Evolutionary conservation across 2,797 vertebrate genomes (phyloP).

Genomic region (Fundulus diaphanus): DNA sequence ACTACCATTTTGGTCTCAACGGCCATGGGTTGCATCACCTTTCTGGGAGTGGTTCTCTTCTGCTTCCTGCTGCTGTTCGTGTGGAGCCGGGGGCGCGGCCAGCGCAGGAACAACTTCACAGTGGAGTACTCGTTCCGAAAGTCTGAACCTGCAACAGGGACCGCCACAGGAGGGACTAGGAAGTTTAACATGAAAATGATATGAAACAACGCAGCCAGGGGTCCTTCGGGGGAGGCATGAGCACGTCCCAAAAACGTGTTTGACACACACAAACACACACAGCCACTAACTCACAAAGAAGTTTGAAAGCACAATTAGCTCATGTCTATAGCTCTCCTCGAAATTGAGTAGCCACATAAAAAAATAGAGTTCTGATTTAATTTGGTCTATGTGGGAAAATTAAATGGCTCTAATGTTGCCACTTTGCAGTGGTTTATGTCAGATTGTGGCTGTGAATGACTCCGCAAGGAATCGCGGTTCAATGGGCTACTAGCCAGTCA

Average conservation of each 20-base stretch:
- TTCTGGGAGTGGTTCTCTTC: conserved; percentile 97
- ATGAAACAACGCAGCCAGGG: conserved; percentile 91
- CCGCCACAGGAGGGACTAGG: conserved; percentile 88
- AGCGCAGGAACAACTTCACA: conserved; percentile 97
- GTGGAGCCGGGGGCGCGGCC: conserved; percentile 96
- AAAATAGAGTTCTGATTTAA: conserved; percentile 43
- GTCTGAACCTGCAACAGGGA: conserved; percentile 87
- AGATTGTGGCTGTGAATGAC: conserved; percentile 49
- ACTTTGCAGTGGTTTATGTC: conserved; percentile 48
- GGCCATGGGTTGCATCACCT: conserved; percentile 99
- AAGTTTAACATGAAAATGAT: conserved; percentile 99
- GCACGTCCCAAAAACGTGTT: conserved; percentile 79
- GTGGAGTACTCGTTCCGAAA: conserved; percentile 98
- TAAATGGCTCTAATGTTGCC: conserved; percentile 59
- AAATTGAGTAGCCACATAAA: conserved; percentile 43
- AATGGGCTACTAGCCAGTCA: conserved; percentile 18
- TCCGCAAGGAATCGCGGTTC: conserved; percentile 8
- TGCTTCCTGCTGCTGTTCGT: conserved; percentile 98
- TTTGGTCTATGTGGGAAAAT: conserved; percentile 47
- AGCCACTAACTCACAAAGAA: conserved; percentile 78
- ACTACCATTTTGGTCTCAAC: conserved; percentile 98
- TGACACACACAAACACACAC: conserved; percentile 79
- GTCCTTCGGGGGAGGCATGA: conserved; percentile 83
- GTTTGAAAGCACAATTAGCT: conserved; percentile 33
- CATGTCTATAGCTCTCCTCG: conserved; percentile 37